Percentiles rank a stretch among this genome's conserved stretches.
Conservation (phyloP, 2,113 vertebrate genomes). For the Cynopterus brachyotis region DNA sequence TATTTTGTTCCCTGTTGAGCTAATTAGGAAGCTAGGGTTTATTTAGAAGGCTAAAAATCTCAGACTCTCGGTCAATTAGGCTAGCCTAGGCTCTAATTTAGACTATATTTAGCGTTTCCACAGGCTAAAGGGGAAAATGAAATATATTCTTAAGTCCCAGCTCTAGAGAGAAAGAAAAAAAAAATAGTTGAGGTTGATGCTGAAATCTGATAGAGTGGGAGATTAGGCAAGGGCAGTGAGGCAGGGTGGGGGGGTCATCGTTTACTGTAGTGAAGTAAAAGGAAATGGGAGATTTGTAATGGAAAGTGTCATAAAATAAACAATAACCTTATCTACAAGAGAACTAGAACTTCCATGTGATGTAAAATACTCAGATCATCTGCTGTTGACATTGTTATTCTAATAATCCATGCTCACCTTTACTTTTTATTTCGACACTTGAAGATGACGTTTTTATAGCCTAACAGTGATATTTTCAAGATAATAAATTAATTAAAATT, state of each 20-base stretch:
- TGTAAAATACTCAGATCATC: neutral
- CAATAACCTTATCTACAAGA: neutral
- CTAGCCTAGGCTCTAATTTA: neutral
- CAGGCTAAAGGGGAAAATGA: neutral
- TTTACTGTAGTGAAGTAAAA: neutral
- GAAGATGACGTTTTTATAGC: neutral
- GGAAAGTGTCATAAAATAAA: neutral
- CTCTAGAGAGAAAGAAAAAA: too few species aligned
- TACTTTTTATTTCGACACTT: neutral
- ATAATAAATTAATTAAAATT: neutral
- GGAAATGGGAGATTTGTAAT: neutral
- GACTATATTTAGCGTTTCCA: neutral
- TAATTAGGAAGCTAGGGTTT: conserved; percentile 57
- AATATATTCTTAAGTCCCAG: neutral
- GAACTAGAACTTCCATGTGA: neutral
- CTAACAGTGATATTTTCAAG: neutral
- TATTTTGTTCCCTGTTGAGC: conserved; percentile 58
- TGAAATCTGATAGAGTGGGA: neutral
- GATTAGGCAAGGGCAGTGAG: neutral
- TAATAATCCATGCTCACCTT: neutral
- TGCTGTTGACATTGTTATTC: neutral
- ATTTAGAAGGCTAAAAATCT: conserved; percentile 47
- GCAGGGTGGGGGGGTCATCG: neutral
- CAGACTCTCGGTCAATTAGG: neutral
- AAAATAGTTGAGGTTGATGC: neutral